Base-by-base conservation (phyloP, 2,888 invertebrate species). In the Allygus modestus region DNA sequence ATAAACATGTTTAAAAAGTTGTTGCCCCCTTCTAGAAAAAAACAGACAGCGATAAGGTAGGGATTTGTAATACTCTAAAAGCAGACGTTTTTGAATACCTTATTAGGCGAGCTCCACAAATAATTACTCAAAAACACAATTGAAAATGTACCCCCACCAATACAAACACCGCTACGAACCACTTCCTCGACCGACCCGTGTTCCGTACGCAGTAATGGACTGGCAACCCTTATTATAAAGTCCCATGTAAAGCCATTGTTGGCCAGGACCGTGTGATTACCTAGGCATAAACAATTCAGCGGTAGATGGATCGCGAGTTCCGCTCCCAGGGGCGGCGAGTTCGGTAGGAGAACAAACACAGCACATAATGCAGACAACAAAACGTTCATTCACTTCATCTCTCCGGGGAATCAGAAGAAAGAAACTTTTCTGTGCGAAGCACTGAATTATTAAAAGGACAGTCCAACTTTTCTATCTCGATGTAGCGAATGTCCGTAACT, bases 321-420 rank as follows among this genome's bases (percentile, higher is more conserved):
- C 28, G 28, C 17, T 37, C 71, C 33, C n/a, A n/a, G 7, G 20
- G 37, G 11, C 12, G 41, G 2, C 12, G 71, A 69, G 69, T 69
- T 69, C 69, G 31, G 69, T 33, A 7, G 1, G 69, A 33, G 71
- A 71, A 71, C 71, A 71, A 71, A 71, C 71, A 33, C 7, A 20
- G 41, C 71, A 37, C 71, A 71, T 69, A 69, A 69, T 69, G n/a
- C 69, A 69, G 69, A 69, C 69, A 69, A 69, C 69, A 69, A 69
- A 69, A 69, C 69, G 69, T 17, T 73, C 73, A 73, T 43, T 73
- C 73, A 23, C 41, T 43, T 43, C 41, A 73, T 20, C 73, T 73
- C 41, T 73, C 41, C 5, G 11, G 73, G 73, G 73, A 41, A 73
- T 73, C 43, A 31, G 12, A 73, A 43, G 43, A 37, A 73, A 23